Percentiles rank a stretch among this genome's conserved stretches.
These are phyloP conservation scores for Hyles vespertilio DNA, from an alignment of 1,140 invertebrate species.

Conservation along the genomic window DNA sequence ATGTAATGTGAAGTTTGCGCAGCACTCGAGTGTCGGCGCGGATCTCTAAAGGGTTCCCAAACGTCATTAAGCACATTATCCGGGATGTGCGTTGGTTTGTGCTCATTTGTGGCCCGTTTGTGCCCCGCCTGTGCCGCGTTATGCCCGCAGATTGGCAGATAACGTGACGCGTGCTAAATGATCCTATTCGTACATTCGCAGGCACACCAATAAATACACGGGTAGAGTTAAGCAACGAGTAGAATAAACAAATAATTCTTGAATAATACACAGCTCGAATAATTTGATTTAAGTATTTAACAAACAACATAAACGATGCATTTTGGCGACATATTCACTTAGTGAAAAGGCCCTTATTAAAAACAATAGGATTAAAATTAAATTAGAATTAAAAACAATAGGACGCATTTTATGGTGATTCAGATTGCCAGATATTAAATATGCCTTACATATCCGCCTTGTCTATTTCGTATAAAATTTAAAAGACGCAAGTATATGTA, in stretches of 20 bases:
- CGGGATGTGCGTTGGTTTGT: slow-evolving; percentile 21
- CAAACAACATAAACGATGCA: too few species aligned
- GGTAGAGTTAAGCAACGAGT: slow-evolving; percentile 11
- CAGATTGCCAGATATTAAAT: too few species aligned
- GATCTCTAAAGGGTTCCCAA: slow-evolving; percentile 5
- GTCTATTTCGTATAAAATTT: neutral
- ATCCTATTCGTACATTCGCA: slow-evolving; percentile 30
- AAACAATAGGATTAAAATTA: too few species aligned
- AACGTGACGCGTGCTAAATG: slow-evolving; percentile 28
- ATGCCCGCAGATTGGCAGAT: slow-evolving; percentile 26
- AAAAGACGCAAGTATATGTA: neutral
- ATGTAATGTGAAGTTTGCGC: neutral
- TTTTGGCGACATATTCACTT: too few species aligned
- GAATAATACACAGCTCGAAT: too few species aligned
- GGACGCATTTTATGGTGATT: too few species aligned
- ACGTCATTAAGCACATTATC: slow-evolving; percentile 22
- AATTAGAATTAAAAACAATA: too few species aligned
- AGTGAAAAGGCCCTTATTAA: too few species aligned
- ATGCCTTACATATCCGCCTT: too few species aligned
- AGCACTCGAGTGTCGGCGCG: slow-evolving; percentile 3
- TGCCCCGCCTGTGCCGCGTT: neutral
- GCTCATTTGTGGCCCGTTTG: slow-evolving; percentile 15
- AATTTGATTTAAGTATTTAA: too few species aligned
- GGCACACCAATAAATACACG: slow-evolving; percentile 15
- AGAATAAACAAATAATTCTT: neutral